Evolutionary conservation across 2,888 invertebrate genomes (phyloP).

Genomic region (Drosophila paramelanica): DNA sequence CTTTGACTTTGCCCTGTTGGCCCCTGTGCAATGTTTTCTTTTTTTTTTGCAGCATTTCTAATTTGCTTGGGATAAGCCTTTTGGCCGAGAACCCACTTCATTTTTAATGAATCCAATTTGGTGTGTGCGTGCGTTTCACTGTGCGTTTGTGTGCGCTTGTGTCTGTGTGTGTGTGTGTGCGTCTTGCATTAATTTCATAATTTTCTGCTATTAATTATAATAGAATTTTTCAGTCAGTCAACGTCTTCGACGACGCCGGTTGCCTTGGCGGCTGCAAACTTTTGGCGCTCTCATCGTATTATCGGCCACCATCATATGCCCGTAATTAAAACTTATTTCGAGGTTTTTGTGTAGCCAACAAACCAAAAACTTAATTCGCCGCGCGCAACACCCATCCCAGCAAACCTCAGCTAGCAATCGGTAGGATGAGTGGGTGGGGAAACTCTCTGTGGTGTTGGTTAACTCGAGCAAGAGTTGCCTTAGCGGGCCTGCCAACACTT

Average conservation of each 20-base stretch:
- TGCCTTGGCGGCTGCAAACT: slow-evolving; percentile 35
- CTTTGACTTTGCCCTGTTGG: slow-evolving; percentile 24
- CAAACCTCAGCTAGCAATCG: slow-evolving; percentile 39
- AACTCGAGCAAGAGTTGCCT: slow-evolving; percentile 29
- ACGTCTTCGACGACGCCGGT: slow-evolving; percentile 52
- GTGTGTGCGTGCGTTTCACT: slow-evolving; percentile 39
- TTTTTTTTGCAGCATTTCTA: slow-evolving; percentile 43
- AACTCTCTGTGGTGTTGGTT: slow-evolving; percentile 25
- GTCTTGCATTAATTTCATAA: slow-evolving; percentile 79
- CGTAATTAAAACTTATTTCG: slow-evolving; percentile 80
- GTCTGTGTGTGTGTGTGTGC: slow-evolving; percentile 37
- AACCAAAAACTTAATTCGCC: slow-evolving; percentile 78
- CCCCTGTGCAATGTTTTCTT: slow-evolving; percentile 13
- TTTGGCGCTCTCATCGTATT: slow-evolving; percentile 53
- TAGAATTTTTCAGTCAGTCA: slow-evolving; percentile 80
- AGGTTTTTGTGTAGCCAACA: slow-evolving; percentile 75
- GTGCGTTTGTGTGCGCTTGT: slow-evolving; percentile 2
- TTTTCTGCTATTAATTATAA: slow-evolving; percentile 79
- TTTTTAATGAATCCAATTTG: slow-evolving; percentile 80
- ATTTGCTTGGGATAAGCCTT: slow-evolving; percentile 70
- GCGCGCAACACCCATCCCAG: not conserved
- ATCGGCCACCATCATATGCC: slow-evolving; percentile 81
- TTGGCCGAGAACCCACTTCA: slow-evolving; percentile 68
- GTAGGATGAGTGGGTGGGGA: slow-evolving; percentile 1
- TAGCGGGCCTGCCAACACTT: slow-evolving; percentile 59